Evolutionary conservation across 2,888 invertebrate species (phyloP).

Genomic region (Bombylius discolor): DNA sequence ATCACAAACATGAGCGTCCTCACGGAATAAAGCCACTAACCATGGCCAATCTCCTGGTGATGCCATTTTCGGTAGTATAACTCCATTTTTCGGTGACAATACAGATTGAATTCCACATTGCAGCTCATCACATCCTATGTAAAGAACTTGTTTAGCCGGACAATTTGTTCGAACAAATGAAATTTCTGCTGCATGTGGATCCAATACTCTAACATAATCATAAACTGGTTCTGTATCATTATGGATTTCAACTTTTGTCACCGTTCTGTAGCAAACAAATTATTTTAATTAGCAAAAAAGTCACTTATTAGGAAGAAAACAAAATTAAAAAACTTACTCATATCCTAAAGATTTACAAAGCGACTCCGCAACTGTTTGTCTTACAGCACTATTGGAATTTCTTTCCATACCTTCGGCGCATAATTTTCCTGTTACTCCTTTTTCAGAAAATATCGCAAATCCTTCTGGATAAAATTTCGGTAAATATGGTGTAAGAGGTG

Average conservation of each 20-base stretch:
- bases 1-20: slow-evolving; percentile 79
- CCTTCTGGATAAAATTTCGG: slow-evolving; percentile 59
- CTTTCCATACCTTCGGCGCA: slow-evolving; percentile 67
- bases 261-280: slow-evolving; percentile 41
- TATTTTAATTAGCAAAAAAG: neutral
- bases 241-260: slow-evolving; percentile 53
- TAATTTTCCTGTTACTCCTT: slow-evolving; percentile 64
- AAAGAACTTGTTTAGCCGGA: slow-evolving; percentile 61
- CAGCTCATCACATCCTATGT: slow-evolving; percentile 61
- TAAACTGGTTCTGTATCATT: slow-evolving; percentile 45
- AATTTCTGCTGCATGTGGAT: slow-evolving; percentile 68
- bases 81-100: slow-evolving; percentile 31
- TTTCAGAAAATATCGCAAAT: slow-evolving; percentile 76
- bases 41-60: slow-evolving; percentile 86
- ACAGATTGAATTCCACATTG: slow-evolving; percentile 60
- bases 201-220: slow-evolving; percentile 69
- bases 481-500: slow-evolving; percentile 54
- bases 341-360: slow-evolving; percentile 65
- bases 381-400: slow-evolving; percentile 36
- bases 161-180: slow-evolving; percentile 68
- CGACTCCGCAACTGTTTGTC: slow-evolving; percentile 59
- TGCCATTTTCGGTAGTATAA: slow-evolving; percentile 53
- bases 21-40: slow-evolving; percentile 70
- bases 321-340: slow-evolving; percentile 42
- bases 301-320: neutral